These are phyloP conservation scores for Limnephilus auricula DNA, from an alignment of 2,888 invertebrate species.

Conservation along the genomic window DNA sequence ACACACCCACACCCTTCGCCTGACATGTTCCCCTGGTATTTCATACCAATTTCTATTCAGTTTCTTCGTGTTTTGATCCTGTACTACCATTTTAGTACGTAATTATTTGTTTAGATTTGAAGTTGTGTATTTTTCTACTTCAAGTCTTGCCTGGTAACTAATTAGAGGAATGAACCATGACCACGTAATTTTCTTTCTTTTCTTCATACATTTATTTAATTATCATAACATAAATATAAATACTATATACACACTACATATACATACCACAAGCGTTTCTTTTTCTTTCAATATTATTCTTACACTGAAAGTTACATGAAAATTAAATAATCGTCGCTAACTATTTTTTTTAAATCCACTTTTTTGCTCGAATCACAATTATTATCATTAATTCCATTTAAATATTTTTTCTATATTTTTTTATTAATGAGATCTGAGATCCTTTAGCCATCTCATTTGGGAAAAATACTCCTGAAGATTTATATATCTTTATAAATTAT, in stretches of 20 bases:
- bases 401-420: no score
- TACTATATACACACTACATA: no score
- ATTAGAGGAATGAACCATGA: conserved; percentile 5
- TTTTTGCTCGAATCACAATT: no score
- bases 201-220: not conserved
- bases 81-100: not conserved
- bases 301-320: no score
- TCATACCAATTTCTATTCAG: not conserved
- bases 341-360: no score
- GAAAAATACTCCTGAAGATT: no score
- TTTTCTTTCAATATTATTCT: not conserved
- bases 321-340: no score
- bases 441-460: no score
- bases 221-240: not conserved
- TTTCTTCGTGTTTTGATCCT: not conserved
- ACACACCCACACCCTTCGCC: not conserved
- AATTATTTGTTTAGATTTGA: not conserved
- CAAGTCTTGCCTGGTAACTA: not conserved
- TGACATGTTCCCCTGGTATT: conserved; percentile 2
- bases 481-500: no score
- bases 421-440: no score
- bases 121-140: not conserved
- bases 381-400: no score
- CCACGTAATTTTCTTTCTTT: conserved; percentile 10
- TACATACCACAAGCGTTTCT: not conserved